Conservation (phyloP, 2,113 vertebrate species). For the Panurus biarmicus region DNA sequence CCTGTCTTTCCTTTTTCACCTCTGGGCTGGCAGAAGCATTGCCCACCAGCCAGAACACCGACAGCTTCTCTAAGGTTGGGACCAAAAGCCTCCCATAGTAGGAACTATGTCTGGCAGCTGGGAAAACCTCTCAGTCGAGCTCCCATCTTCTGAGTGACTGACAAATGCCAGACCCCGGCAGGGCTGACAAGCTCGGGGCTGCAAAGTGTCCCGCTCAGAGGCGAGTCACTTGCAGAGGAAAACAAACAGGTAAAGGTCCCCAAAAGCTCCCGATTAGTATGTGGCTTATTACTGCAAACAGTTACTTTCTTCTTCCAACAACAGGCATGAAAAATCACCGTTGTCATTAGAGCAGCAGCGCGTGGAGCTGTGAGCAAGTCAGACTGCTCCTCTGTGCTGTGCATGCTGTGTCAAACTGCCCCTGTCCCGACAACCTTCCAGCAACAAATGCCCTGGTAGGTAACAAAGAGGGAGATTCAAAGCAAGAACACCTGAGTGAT, state of each 20-base stretch:
- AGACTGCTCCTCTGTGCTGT: background rate
- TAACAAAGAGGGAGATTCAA: conserved; percentile 17
- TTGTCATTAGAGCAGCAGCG: background rate
- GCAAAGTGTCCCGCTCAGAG: background rate
- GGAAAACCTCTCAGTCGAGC: background rate
- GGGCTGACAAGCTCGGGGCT: background rate
- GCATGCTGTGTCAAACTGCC: background rate
- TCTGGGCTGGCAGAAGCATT: background rate
- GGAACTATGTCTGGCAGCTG: background rate
- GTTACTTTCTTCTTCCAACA: background rate
- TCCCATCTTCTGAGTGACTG: background rate
- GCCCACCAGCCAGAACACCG: background rate
- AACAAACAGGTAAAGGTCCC: background rate
- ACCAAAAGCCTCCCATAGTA: background rate
- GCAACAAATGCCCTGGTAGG: background rate
- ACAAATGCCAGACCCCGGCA: background rate
- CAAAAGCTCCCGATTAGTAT: background rate
- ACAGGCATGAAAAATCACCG: background rate
- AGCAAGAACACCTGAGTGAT: conserved; percentile 5
- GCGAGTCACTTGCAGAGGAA: background rate
- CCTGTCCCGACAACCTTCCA: background rate
- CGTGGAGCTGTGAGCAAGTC: background rate
- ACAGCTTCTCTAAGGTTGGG: background rate
- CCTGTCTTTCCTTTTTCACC: background rate
- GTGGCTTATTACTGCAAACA: background rate